A percentile compares a stretch with the other conserved stretches of the same genome.
These are phyloP conservation scores for Atherinosoma microstoma DNA, from an alignment of 2,797 vertebrate genomes.

Conservation along the genomic window DNA sequence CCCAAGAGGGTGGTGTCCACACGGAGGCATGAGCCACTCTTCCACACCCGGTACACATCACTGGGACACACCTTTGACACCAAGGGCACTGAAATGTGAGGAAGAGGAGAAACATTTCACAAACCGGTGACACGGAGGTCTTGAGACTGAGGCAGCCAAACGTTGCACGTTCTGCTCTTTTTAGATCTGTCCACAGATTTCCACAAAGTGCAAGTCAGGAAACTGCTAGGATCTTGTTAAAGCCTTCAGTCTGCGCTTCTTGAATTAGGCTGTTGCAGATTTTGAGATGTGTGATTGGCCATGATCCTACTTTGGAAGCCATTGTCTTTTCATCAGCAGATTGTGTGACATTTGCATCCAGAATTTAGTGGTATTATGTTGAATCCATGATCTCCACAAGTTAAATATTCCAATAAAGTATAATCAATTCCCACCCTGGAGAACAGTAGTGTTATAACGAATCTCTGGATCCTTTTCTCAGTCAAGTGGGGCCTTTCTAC, in stretches of 20 bases:
- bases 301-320: background rate
- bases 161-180: background rate
- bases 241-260: background rate
- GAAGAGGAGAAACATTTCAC: slow-evolving; percentile 9
- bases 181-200: background rate
- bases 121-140: background rate
- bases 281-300: background rate
- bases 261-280: background rate
- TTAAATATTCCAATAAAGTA: too few relatives aligned
- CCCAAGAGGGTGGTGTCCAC: slow-evolving; percentile 96
- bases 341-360: background rate
- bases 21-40: slow-evolving; percentile 92
- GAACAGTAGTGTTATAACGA: background rate
- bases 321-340: background rate
- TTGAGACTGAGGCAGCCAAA: background rate
- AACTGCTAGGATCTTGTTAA: background rate
- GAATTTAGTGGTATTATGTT: too few relatives aligned
- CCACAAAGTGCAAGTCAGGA: too few relatives aligned
- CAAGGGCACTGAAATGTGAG: slow-evolving; percentile 85
- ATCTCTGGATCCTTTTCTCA: too few relatives aligned
- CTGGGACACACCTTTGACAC: slow-evolving; percentile 97
- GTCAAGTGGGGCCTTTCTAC: background rate
- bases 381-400: too few relatives aligned
- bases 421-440: background rate
- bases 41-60: slow-evolving; percentile 96